phyloP scores from a whole-genome alignment of 2,888 invertebrate genomes.

The Eupithecia vulgata region DNA sequence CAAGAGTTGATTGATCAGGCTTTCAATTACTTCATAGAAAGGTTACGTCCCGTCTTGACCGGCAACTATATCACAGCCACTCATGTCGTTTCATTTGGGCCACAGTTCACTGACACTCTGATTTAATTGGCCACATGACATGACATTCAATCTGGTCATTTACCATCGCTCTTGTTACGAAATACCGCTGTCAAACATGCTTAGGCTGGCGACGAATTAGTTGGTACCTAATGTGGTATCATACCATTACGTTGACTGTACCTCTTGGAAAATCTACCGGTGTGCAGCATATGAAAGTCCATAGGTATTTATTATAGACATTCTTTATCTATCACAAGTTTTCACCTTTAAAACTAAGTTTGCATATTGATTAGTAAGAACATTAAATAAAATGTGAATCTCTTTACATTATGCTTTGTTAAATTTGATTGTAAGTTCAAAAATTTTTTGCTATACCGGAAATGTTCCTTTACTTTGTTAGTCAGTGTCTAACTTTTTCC shows the following conservation, averaged over 20 bases:
- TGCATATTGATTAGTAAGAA: neutral
- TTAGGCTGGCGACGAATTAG: constrained; percentile 14
- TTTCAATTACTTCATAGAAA: constrained; percentile 26
- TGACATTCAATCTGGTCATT: constrained; percentile 61
- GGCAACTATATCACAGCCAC: constrained; percentile 33
- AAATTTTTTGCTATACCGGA: neutral
- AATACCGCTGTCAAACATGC: constrained; percentile 41
- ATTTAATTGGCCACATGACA: constrained; percentile 64
- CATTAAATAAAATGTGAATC: neutral
- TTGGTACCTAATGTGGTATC: neutral
- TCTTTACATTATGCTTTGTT: neutral
- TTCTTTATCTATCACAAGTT: neutral
- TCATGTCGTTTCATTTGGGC: constrained; percentile 63
- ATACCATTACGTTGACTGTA: neutral
- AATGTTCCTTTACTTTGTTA: neutral
- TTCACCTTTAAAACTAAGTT: neutral
- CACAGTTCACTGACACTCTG: constrained; percentile 72
- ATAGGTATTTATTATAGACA: no score
- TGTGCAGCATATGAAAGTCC: no score
- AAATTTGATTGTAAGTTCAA: neutral
- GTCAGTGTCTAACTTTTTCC: neutral
- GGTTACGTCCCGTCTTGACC: constrained; percentile 22
- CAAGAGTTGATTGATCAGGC: constrained; percentile 19
- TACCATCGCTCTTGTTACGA: constrained; percentile 44
- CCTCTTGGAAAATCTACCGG: neutral